phyloP scores from a whole-genome alignment of 2,113 vertebrate species.

The Xyliphius kryptos region DNA sequence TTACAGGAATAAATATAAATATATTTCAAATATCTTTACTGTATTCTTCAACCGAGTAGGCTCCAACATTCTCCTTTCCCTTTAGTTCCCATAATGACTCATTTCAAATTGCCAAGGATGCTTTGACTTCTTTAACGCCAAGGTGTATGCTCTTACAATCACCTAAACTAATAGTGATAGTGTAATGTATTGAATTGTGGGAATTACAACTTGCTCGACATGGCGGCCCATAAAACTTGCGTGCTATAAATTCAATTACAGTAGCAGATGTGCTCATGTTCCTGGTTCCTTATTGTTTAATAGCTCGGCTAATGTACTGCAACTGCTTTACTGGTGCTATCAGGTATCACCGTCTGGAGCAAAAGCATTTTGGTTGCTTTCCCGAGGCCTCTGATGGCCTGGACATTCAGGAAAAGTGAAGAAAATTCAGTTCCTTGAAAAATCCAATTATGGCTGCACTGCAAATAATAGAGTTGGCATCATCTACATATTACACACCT shows the following conservation, averaged over 20 bases:
- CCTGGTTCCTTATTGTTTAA: slow-evolving; percentile 31
- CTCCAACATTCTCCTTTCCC: too few relatives aligned
- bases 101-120: too few relatives aligned
- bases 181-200: slow-evolving; percentile 22
- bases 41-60: too few relatives aligned
- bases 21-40: too few relatives aligned
- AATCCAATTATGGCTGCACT: slow-evolving; percentile 36
- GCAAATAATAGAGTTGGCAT: slow-evolving; percentile 44
- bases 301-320: slow-evolving; percentile 31
- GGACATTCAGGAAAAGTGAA: slow-evolving; percentile 15
- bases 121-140: too few relatives aligned
- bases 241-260: slow-evolving; percentile 31
- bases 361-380: slow-evolving; percentile 17
- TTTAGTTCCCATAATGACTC: too few relatives aligned
- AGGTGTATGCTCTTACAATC: slow-evolving; percentile 12
- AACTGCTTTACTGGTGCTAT: slow-evolving; percentile 33
- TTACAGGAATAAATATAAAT: too few relatives aligned
- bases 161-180: slow-evolving; percentile 26
- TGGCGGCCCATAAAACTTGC: slow-evolving; percentile 23
- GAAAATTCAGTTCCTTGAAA: slow-evolving; percentile 27
- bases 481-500: slow-evolving; percentile 40
- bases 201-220: slow-evolving; percentile 32
- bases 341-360: slow-evolving; percentile 31
- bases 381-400: slow-evolving; percentile 21
- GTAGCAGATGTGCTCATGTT: slow-evolving; percentile 25